phyloP scores from a whole-genome alignment of 1,140 invertebrate genomes.

The Ceratitis capitata region DNA sequence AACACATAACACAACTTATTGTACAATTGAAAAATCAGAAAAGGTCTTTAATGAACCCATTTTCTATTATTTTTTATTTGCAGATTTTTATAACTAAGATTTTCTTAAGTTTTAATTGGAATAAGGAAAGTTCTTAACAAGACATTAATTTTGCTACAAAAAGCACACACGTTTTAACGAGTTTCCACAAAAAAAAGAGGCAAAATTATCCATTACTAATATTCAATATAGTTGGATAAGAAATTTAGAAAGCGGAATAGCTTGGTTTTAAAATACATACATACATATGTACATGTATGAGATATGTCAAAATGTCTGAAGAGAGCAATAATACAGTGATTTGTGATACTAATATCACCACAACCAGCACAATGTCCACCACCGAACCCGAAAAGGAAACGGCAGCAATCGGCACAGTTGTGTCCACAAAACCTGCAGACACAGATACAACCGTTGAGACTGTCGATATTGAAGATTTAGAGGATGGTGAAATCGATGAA shows the following conservation, averaged over 20 bases:
- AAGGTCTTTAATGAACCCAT: constrained; percentile 13
- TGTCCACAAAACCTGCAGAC: neutral
- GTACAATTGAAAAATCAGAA: neutral
- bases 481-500: constrained; percentile 72
- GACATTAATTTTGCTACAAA: neutral
- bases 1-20: neutral
- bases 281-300: too few relatives aligned
- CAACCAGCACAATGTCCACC: neutral
- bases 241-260: too few relatives aligned
- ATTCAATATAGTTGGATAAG: too few relatives aligned
- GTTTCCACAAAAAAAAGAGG: neutral
- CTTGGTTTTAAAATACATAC: too few relatives aligned
- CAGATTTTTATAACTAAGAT: constrained; percentile 3
- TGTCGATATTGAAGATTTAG: constrained; percentile 56
- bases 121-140: neutral
- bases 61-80: constrained; percentile 21
- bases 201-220: neutral
- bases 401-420: neutral
- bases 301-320: neutral
- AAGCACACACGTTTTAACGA: constrained; percentile 23
- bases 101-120: neutral
- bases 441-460: neutral
- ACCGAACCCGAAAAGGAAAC: neutral
- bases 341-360: neutral
- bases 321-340: constrained; percentile 24